phyloP scores from a whole-genome alignment of 1,140 invertebrate species.

The Zaprionus camerounensis region DNA sequence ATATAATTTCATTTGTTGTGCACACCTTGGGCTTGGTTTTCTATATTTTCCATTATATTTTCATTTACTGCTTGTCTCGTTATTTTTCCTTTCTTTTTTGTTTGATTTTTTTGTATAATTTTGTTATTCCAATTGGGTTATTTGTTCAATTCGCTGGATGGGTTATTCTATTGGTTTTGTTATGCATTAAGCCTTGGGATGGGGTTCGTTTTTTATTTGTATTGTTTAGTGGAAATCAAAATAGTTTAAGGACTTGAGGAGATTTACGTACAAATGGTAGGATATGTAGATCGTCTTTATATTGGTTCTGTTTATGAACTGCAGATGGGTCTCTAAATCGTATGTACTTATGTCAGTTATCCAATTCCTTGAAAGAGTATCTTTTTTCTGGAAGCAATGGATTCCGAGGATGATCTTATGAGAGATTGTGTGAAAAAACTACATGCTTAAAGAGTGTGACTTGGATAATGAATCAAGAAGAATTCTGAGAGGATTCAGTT shows the following conservation, averaged over 20 bases:
- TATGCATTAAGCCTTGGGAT: slow-evolving; percentile 48
- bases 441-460: slow-evolving; percentile 49
- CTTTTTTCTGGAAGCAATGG: slow-evolving; percentile 29
- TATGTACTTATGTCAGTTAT: slow-evolving; percentile 22
- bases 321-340: slow-evolving; percentile 38
- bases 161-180: slow-evolving; percentile 83
- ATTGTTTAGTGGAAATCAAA: slow-evolving; percentile 34
- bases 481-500: slow-evolving; percentile 27
- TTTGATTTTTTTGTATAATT: slow-evolving; percentile 49
- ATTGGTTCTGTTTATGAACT: slow-evolving; percentile 71
- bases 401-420: slow-evolving; percentile 25
- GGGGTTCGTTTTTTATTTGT: slow-evolving; percentile 23
- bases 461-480: slow-evolving; percentile 51
- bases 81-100: slow-evolving; percentile 18
- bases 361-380: slow-evolving; percentile 42
- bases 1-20: slow-evolving; percentile 66
- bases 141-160: slow-evolving; percentile 58
- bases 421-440: slow-evolving; percentile 53
- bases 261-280: slow-evolving; percentile 63
- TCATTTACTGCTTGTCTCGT: slow-evolving; percentile 23
- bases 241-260: slow-evolving; percentile 21
- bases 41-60: slow-evolving; percentile 22
- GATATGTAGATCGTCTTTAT: slow-evolving; percentile 64
- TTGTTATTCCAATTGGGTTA: slow-evolving; percentile 71
- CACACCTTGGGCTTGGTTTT: slow-evolving; percentile 67